Evolutionary conservation across 2,888 invertebrate genomes (phyloP), one percentile per base, ranked within the genome.

Genomic region (Halictus quadricinctus): DNA sequence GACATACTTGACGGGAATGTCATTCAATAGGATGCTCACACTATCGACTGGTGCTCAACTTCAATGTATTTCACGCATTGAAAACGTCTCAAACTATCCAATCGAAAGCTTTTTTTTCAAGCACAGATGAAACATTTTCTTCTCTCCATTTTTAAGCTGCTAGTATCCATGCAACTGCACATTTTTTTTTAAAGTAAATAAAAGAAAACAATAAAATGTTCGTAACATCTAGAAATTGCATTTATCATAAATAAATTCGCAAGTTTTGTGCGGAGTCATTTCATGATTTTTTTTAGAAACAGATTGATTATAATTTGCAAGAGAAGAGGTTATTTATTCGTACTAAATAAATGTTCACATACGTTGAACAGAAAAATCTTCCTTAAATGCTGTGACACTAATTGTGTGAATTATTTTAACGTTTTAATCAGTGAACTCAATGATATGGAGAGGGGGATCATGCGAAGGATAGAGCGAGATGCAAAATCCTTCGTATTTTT

Each of bases 11-110:
- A 46, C 76, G 48, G 36, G 58, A 79, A 72, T 76, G 41, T n/a
- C 70, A 50, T 79, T 72, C 72, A 80, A 78, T 76, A 36, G 76
- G 0, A 75, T 54, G 48, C 48, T 43, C 64, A 72, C 81, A 12
- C 69, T 76, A 72, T 64, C 73, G 66, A 50, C 66, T 46, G 84
- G 78, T 80, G 79, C 78, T 83, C 87, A 86, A 88, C 74, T 43
- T 7, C n/a, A 58, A 41, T 41, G 21, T 21, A 21, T 21, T 21
- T 41, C 18, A 12, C 41, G 36, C 69, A 60, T 60, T 25, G 4
- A 10, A 41, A 41, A 69, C 69, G 21, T 69, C 18, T 41, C 41
- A 41, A 21, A 69, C 4, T 69, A 41, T 41, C 29, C 5, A 21
- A n/a, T 69, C 3, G 10, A 12, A 69, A 36, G 10, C 10, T 41